These are phyloP conservation scores for Rachycentron canadum DNA, from an alignment of 2,797 vertebrate genomes.

Conservation along the genomic window DNA sequence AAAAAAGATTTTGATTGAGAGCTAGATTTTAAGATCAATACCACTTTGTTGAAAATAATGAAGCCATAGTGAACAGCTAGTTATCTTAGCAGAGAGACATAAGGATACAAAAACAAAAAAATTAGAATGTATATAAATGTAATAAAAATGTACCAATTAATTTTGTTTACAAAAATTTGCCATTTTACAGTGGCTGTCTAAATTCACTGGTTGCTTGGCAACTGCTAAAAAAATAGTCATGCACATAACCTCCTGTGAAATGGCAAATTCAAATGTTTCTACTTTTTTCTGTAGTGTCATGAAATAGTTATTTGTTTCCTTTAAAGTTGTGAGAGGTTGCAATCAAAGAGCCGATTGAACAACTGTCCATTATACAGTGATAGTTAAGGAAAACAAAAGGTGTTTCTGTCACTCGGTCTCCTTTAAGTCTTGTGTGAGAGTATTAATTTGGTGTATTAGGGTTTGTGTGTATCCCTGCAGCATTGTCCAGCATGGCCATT, in stretches of 20 bases:
- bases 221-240: background rate
- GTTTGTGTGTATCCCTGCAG: constrained; percentile 12
- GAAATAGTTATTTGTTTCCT: background rate
- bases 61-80: background rate
- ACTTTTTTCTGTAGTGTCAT: background rate
- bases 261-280: too few relatives aligned
- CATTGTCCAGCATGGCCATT: constrained; percentile 34
- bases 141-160: too few relatives aligned
- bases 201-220: constrained; percentile 10
- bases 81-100: background rate
- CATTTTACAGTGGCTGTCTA: background rate
- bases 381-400: background rate
- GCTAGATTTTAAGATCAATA: background rate
- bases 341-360: background rate
- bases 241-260: background rate
- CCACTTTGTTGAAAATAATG: background rate
- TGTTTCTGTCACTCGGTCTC: background rate
- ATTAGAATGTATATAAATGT: too few relatives aligned
- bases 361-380: background rate
- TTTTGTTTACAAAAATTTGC: too few relatives aligned
- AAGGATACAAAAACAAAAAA: too few relatives aligned
- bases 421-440: constrained; percentile 3
- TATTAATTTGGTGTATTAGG: constrained; percentile 24
- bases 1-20: background rate
- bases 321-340: background rate